Base-by-base conservation (phyloP, 2,797 vertebrate species). In the Capromys pilorides region DNA sequence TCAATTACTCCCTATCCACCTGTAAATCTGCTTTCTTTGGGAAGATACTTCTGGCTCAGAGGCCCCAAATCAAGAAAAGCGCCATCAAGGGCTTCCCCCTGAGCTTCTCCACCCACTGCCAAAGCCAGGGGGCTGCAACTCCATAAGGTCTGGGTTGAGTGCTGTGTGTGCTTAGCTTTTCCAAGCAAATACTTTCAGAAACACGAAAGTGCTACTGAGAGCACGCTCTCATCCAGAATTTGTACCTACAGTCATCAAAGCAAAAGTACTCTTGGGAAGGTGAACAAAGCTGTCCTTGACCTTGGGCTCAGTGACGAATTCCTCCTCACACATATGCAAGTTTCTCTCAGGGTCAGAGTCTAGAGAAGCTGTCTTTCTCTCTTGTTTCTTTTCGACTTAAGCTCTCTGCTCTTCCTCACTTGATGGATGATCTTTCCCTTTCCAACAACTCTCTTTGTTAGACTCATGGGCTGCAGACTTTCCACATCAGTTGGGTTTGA, bases 401-500 rank as follows among this genome's bases (percentile, higher is more conserved):
- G 33, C n/a, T 41, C 80, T 86, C 0, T 98, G 98, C 95, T 99
- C 98, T 97, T 98, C 96, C 39, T 97, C 39, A 97, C 97, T 69
- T 99, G 98, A 22, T 96, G 97, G 98, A 21, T 96, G 97, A 39
- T 84, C 97, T 95, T 99, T 99, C 95, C 99, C 98, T 91, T 99
- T 99, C 97, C 98, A 98, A 14, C 26, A 89, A 11, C 98, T 19
- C 11, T 99, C 98, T 91, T 99, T 99, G 95, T 98, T 99, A 59
- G 99, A 98, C 97, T 99, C 99, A 95, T 98, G 98, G 92, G 99
- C 98, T 2, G 98, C 97, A 98, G 99, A 99, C 91, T 98, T 99
- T 99, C 99, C 93, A 98, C 98, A 86, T 99, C 98, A 98, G 98
- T 97, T 99, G 98, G 3, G 98, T 98, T 99, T 99, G 99, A 97